phyloP scores from a whole-genome alignment of 1,140 invertebrate genomes.

The Manduca sexta region DNA sequence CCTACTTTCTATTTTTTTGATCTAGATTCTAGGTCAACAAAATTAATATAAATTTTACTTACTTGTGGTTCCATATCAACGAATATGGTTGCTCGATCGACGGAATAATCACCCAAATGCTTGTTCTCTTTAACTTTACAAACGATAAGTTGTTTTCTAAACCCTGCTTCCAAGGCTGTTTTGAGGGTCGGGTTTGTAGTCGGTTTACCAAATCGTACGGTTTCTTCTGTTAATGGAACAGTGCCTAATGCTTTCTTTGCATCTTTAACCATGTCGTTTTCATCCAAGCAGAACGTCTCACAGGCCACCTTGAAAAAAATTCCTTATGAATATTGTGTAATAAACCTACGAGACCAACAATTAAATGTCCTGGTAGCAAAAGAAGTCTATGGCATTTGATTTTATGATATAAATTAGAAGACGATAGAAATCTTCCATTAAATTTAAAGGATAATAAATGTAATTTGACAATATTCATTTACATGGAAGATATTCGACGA shows the following conservation, averaged over 20 bases:
- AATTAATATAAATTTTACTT: constrained; percentile 21
- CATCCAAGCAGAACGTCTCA: constrained; percentile 95
- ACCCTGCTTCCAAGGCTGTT: constrained; percentile 53
- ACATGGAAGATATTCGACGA: constrained; percentile 92
- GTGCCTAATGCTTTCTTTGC: constrained; percentile 85
- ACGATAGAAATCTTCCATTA: no score
- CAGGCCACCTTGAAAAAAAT: constrained; percentile 82
- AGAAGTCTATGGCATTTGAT: no score
- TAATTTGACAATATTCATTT: constrained; percentile 30
- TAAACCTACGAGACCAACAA: no score
- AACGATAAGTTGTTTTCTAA: constrained; percentile 78
- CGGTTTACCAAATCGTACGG: constrained; percentile 78
- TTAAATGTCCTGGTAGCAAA: no score
- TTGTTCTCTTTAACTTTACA: constrained; percentile 75
- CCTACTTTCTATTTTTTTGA: no score
- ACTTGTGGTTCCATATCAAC: constrained; percentile 73
- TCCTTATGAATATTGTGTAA: not conserved
- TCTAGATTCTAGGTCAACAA: no score
- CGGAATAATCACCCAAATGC: constrained; percentile 60
- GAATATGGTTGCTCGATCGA: constrained; percentile 68
- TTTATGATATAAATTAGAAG: no score
- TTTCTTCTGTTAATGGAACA: constrained; percentile 84
- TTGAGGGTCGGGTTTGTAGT: constrained; percentile 30
- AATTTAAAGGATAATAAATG: not conserved
- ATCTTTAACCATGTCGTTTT: constrained; percentile 89